Percentiles rank a stretch among this genome's conserved stretches.
Conservation (phyloP, 2,113 vertebrate genomes). For the Podiceps cristatus region DNA sequence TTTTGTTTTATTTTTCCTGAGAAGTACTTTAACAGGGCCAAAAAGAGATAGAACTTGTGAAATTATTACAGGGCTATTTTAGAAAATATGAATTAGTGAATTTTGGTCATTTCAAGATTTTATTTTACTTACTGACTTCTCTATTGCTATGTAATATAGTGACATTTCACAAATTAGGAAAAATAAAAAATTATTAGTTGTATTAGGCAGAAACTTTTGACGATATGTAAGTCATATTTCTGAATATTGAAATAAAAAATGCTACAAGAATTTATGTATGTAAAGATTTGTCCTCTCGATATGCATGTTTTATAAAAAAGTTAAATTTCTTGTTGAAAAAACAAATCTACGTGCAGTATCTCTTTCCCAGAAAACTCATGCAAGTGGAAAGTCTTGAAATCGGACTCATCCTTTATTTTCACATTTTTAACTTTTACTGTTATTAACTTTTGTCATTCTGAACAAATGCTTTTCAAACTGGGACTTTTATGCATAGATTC, state of each 20-base stretch:
- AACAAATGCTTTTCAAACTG: not conserved
- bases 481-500: not conserved
- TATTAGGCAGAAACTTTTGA: not conserved
- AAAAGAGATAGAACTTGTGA: not conserved
- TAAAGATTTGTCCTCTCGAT: not conserved
- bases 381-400: not conserved
- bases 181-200: not conserved
- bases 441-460: not conserved
- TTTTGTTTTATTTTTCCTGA: not conserved
- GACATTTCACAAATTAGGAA: not conserved
- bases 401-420: not conserved
- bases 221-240: not conserved
- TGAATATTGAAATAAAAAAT: not conserved
- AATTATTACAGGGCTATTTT: not conserved
- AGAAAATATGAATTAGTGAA: not conserved
- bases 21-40: not conserved
- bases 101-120: not conserved
- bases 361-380: not conserved
- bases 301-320: not conserved
- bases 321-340: not conserved
- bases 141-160: not conserved
- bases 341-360: not conserved
- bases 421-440: not conserved
- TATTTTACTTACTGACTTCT: not conserved
- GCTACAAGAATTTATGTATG: not conserved